Base-by-base conservation (phyloP, 2,797 vertebrate species). In the Lutra lutra region DNA sequence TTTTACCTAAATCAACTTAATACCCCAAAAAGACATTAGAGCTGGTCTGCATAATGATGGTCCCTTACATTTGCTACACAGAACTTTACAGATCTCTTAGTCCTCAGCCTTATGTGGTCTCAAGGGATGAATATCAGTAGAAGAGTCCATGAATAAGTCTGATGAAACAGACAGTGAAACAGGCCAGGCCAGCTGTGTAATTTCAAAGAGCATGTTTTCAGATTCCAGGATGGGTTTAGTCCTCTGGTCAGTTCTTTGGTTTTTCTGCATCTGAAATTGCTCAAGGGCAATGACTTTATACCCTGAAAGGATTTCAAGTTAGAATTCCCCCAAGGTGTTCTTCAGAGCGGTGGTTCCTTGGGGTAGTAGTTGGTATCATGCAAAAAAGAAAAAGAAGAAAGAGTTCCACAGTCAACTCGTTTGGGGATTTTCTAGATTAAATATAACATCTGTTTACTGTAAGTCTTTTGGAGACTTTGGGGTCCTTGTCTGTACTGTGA, bases 351-450 rank as follows among this genome's bases (percentile, higher is more conserved):
- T 15, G 25, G 29, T 35, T 87, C 58, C 91, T 84, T 82, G 80
- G 43, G n/a, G 62, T 68, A 27, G 23, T 78, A 82, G 82, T 14
- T 51, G 27, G 21, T 66, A 25, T 89, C 35, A 46, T 25, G 84
- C 27, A 58, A 64, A 70, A 92, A 79, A 60, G 32, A 86, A 86
- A 48, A 77, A 78, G 64, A 66, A 82, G n/a, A 54, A 77, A 72
- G 43, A 78, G 11, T 38, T 89, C 46, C 54, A 54, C n/a, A 20
- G 70, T 73, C 77, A 35, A 43, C 43, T 92, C n/a, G 25, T 84
- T 38, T 93, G 95, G 85, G 56, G 51, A 86, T 89, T 92, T 72
- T 95, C 48, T 62, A 46, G 46, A 75, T 84, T 88, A 85, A 78
- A 62, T 21, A 54, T 75, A 21, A 60, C 56, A 80, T 95, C 66